Evolutionary conservation across 2,888 invertebrate genomes (phyloP), one percentile per base, ranked within the genome.

Genomic region (Calephelis perditalis): DNA sequence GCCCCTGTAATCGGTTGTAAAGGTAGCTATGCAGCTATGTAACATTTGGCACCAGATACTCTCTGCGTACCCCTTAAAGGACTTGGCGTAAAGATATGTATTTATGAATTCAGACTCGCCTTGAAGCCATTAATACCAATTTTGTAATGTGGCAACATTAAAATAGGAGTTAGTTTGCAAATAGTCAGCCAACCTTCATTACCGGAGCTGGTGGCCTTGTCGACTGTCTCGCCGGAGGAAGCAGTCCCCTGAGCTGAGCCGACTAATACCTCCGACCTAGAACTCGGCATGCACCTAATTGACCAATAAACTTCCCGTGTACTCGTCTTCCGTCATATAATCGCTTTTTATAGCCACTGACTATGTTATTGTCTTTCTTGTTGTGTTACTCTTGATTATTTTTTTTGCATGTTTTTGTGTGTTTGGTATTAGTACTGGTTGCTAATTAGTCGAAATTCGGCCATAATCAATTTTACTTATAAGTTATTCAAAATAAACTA

Each of bases 261-360:
- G 63, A 54, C 56, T 62, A 66, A 63, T 65, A 69, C 68, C 65
- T 65, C 55, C 67, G 70, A 61, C 66, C 67, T 66, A 69, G 65
- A 67, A 59, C 61, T 56, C 61, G 61, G 12, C 62, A 63, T 63
- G 62, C 52, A 60, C 62, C 59, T 63, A 62, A 58, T 62, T 62
- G 49, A 52, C 46, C 65, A 66, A 67, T 69, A 61, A 58, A 68
- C 62, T 67, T 69, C 67, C 69, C 65, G 66, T 63, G 65, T 60
- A 35, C 56, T 52, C 46, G 49, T 40, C 36, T 46, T 47, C 57
- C 56, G 15, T 37, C 7, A 45, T 26, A n/a, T 56, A 5, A 26
- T 49, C 26, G 49, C 26, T 49, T 49, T 49, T 15, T 26, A 8
- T 49, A 9, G 7, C 49, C 15, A 49, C 15, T 49, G 9, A 49